A percentile compares a stretch with the other conserved stretches of the same genome.
Evolutionary conservation across 2,113 vertebrate genomes (phyloP).

Genomic region (Hemicordylus capensis): DNA sequence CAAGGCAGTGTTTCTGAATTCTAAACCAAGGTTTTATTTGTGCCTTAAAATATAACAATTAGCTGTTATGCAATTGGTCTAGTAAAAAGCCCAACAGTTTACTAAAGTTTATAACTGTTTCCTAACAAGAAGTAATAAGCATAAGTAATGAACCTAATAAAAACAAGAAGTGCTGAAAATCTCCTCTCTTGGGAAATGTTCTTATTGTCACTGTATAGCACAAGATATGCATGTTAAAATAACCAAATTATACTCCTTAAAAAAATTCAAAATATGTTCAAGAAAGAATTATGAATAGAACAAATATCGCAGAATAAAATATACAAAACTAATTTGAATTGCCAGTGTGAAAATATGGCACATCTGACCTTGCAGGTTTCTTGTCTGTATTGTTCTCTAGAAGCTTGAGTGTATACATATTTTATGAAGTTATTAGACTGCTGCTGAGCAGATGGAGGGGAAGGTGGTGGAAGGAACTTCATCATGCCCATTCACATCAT

Average conservation of each 20-base stretch:
- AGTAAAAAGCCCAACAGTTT: constrained; percentile 4
- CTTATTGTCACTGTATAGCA: background rate
- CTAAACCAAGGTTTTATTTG: background rate
- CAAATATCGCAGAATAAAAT: constrained; percentile 8
- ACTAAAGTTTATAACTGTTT: too few relatives aligned
- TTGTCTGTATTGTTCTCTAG: background rate
- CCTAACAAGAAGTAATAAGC: constrained; percentile 11
- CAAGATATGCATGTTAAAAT: background rate
- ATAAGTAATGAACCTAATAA: constrained; percentile 21
- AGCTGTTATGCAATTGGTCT: background rate
- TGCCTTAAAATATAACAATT: background rate
- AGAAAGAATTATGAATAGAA: background rate
- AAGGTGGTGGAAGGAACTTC: background rate
- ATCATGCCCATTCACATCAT: background rate
- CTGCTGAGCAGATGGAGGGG: background rate
- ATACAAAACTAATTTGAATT: background rate
- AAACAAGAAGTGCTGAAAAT: background rate
- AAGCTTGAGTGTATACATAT: background rate
- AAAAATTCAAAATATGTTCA: background rate
- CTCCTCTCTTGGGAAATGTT: background rate
- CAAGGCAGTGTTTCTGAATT: constrained; percentile 5
- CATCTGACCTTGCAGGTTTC: constrained; percentile 8
- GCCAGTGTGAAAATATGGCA: background rate
- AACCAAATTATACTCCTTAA: background rate
- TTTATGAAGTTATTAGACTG: constrained; percentile 9